A percentile compares a stretch with the other conserved stretches of the same genome.
phyloP scores from a whole-genome alignment of 2,113 vertebrate species.

The Spea multiplicata region DNA sequence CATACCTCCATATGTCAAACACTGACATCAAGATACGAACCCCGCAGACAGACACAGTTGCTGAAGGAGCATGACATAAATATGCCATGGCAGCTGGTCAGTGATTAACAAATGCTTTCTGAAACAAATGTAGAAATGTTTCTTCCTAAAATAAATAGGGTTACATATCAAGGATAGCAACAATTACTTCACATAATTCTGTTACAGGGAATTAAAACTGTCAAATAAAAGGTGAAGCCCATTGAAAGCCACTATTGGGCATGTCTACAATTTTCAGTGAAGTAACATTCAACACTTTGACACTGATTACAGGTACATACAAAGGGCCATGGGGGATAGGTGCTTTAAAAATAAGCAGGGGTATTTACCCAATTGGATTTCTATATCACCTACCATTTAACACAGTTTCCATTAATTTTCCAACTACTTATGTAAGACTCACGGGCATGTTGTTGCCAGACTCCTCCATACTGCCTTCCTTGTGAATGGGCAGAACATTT shows the following conservation, averaged over 20 bases:
- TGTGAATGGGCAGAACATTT: too few relatives aligned
- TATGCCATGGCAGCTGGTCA: conserved; percentile 27
- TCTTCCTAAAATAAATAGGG: conserved; percentile 9
- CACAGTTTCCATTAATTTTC: too few relatives aligned
- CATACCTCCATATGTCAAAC: conserved; percentile 16
- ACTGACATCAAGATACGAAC: conserved; percentile 32
- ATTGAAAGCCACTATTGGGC: background rate
- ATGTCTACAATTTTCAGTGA: background rate
- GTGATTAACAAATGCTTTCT: conserved; percentile 31
- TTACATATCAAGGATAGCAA: background rate
- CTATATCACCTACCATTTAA: too few relatives aligned
- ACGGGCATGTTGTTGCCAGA: too few relatives aligned
- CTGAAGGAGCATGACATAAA: conserved; percentile 26
- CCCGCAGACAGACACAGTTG: conserved; percentile 38
- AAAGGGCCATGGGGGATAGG: too few relatives aligned
- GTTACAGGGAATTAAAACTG: background rate
- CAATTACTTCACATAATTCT: background rate
- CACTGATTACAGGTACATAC: too few relatives aligned
- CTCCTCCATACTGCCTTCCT: too few relatives aligned
- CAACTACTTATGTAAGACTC: too few relatives aligned
- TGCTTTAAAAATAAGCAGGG: too few relatives aligned
- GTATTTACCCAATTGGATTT: too few relatives aligned
- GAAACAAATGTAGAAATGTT: conserved; percentile 26
- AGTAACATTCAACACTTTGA: background rate
- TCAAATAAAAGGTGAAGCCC: background rate